Conservation (phyloP, 1,140 invertebrate genomes). For the Maconellicoccus hirsutus region DNA sequence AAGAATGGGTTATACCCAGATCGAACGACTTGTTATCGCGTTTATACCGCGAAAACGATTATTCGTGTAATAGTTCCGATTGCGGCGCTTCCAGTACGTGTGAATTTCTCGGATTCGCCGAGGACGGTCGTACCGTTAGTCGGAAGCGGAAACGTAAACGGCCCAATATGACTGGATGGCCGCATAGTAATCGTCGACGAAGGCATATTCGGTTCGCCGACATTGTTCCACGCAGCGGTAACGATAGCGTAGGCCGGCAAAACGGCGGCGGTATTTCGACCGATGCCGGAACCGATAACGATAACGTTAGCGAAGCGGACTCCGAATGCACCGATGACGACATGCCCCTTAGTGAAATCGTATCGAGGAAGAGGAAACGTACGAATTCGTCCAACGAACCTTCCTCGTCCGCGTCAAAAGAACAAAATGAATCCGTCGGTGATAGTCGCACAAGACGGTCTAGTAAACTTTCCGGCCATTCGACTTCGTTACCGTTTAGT, state of each 20-base stretch:
- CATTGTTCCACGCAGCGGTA: not conserved
- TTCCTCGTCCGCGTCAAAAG: not conserved
- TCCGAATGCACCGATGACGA: constrained; percentile 15
- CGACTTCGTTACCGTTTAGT: not conserved
- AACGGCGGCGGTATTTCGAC: not conserved
- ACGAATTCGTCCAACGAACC: not conserved
- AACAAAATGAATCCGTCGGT: not conserved
- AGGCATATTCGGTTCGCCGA: not conserved
- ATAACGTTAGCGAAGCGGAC: not conserved
- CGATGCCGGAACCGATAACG: not conserved
- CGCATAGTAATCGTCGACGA: constrained; percentile 23
- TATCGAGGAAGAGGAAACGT: not conserved
- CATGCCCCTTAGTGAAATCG: not conserved
- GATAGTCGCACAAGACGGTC: not conserved
- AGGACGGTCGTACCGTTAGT: constrained; percentile 18
- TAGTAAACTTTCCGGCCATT: not conserved
- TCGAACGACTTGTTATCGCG: not conserved
- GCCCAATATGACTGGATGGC: constrained; percentile 28
- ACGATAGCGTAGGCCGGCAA: not conserved
- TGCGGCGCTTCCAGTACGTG: constrained; percentile 26
- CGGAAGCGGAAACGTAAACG: constrained; percentile 26
- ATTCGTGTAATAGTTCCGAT: constrained; percentile 26
- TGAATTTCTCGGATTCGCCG: constrained; percentile 23
- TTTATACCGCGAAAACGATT: constrained; percentile 16
- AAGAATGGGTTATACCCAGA: not conserved